phyloP scores from a whole-genome alignment of 1,140 invertebrate species.

The Drosophila sucinea region DNA sequence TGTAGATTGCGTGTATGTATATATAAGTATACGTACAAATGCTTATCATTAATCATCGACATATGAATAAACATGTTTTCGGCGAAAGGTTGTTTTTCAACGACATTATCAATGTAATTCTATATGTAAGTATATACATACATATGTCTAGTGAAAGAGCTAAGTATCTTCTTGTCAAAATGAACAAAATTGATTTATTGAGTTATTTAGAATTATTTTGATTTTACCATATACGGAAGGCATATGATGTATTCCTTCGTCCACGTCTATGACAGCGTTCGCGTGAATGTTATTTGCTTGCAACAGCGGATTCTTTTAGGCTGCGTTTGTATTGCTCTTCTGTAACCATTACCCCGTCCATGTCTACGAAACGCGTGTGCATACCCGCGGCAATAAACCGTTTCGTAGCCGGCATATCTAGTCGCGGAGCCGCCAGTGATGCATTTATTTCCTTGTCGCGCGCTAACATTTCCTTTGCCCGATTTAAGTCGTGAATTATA shows the following conservation, averaged over 20 bases:
- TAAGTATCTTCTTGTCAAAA: too few relatives aligned
- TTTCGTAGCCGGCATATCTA: constrained; percentile 52
- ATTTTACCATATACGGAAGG: background rate
- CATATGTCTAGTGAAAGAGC: background rate
- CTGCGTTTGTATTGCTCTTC: constrained; percentile 44
- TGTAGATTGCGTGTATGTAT: background rate
- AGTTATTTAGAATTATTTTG: background rate
- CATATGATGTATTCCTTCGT: background rate
- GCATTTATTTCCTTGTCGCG: constrained; percentile 54
- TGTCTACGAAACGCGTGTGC: constrained; percentile 53
- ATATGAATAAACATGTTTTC: background rate
- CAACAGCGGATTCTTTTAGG: background rate
- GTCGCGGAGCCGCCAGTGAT: constrained; percentile 34
- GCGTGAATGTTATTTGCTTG: background rate
- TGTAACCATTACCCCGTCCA: constrained; percentile 52
- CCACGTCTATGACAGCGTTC: background rate
- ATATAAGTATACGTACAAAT: background rate
- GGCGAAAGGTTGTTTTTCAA: background rate
- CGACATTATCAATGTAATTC: background rate
- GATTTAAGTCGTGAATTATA: constrained; percentile 50
- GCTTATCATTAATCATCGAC: background rate
- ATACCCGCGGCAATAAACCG: constrained; percentile 56
- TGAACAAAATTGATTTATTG: too few relatives aligned
- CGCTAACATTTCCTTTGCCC: constrained; percentile 53
- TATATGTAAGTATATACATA: background rate